Base-by-base conservation (phyloP, 1,140 invertebrate genomes). In the Tachypleus tridentatus region DNA sequence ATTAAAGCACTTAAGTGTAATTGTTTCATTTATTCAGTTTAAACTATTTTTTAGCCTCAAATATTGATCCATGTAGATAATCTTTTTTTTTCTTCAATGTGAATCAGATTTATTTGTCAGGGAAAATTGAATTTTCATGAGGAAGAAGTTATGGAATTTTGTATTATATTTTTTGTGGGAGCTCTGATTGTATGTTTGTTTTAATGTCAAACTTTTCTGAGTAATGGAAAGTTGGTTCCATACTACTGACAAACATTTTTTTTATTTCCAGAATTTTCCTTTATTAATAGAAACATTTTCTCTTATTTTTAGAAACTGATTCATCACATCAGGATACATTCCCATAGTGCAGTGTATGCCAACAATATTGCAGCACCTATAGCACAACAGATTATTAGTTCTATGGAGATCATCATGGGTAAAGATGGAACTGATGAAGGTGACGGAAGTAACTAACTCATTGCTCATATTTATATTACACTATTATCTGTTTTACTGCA, bases 351-450 rank as follows among this genome's bases (percentile, higher is more conserved):
- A 61, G 83, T 83, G 69, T 98, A 98, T 79, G 91, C 93, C 11
- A 81, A 84, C 62, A 82, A 86, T 51, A 98, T 99, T 89, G 85
- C 94, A 50, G 87, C 95, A 56, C 85, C 90, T 10, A 84, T 98
- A 61, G 88, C 86, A 3, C 86, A 91, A 76, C 95, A 98, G 82
- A 90, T 98, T 70, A 85, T 92, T 63, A 83, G 86, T 6, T 87
- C 90, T 6, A 91, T 96, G 86, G 84, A 78, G 72, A 93, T 89
- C 56, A 91, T 97, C 60, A 89, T 91, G 84, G 93, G 92, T 0
- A 79, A 83, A 73, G 88, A 93, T 78, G 88, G 88, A 29, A 86
- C 85, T 2, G 77, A 84, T 65, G 85, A 86, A 70, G 91, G 84
- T 80, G n/a, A 47, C 49, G 29, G 50, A 11, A 62, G 52, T n/a